Conservation (phyloP, 2,888 invertebrate species). For the Octonoba sinensis region DNA sequence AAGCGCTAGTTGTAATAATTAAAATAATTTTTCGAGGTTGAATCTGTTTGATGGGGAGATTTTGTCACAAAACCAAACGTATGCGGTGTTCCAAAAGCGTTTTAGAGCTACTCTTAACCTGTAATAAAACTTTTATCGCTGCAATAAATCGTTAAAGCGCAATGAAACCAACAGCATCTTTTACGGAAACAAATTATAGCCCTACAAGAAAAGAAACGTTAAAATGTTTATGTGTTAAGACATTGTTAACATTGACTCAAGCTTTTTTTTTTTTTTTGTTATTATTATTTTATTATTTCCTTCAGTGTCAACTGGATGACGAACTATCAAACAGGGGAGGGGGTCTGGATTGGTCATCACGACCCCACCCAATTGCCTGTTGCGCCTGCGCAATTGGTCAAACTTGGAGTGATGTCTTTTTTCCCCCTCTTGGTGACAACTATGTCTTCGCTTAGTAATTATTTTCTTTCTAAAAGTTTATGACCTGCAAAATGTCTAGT, state of each 20-base stretch:
- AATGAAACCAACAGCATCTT: conserved; percentile 60
- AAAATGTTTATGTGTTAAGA: conserved; percentile 60
- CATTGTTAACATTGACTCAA: conserved; percentile 50
- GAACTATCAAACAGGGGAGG: conserved; percentile 8
- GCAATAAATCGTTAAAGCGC: conserved; percentile 62
- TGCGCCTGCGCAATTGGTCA: conserved; percentile 40
- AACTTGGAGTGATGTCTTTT: conserved; percentile 2
- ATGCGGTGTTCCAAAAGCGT: conserved; percentile 24
- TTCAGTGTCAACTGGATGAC: conserved; percentile 20
- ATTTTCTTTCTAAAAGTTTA: conserved; percentile 49
- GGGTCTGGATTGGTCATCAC: conserved; percentile 29
- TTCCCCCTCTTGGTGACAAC: conserved; percentile 23
- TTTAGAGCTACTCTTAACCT: conserved; percentile 57
- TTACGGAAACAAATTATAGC: conserved; percentile 62
- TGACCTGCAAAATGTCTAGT: conserved; percentile 11
- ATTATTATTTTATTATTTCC: conserved; percentile 11
- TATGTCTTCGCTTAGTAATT: conserved; percentile 40
- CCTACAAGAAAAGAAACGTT: conserved; percentile 48
- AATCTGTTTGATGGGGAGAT: no score
- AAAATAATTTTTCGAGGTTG: neutral
- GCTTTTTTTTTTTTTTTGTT: conserved; percentile 6
- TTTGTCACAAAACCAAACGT: no score
- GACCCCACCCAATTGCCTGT: conserved; percentile 2
- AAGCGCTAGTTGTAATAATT: neutral
- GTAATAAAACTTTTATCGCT: conserved; percentile 61